Evolutionary conservation across 1,140 invertebrate genomes (phyloP).

Genomic region (Trachelipus rathkii): DNA sequence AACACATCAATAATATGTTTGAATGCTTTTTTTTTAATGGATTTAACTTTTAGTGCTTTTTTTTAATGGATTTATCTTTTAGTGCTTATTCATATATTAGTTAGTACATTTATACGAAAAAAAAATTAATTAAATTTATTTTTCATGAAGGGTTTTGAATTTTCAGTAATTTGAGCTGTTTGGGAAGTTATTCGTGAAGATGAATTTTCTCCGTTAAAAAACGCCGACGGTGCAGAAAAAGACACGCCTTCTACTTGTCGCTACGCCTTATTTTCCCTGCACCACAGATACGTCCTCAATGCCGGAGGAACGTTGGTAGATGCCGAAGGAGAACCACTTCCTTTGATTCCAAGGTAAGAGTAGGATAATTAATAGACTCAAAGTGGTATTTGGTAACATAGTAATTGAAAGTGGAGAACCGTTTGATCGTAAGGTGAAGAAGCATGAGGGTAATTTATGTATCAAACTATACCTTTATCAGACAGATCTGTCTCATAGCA

Average conservation of each 20-base stretch:
- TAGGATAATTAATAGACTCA: neutral
- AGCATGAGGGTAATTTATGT: too few species aligned
- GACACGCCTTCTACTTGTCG: conserved; percentile 86
- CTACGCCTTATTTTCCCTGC: conserved; percentile 71
- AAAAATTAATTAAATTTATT: too few species aligned
- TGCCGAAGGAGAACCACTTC: conserved; percentile 52
- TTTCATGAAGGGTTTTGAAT: conserved; percentile 21
- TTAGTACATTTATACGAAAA: too few species aligned
- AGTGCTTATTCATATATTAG: too few species aligned
- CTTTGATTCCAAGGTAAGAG: conserved; percentile 55
- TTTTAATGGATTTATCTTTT: too few species aligned
- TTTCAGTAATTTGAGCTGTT: conserved; percentile 73
- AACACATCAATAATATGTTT: too few species aligned
- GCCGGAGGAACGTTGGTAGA: conserved; percentile 70
- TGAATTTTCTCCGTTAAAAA: conserved; percentile 97
- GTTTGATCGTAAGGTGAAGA: too few species aligned
- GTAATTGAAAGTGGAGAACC: too few species aligned
- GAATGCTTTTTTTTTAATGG: too few species aligned
- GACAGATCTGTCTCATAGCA: neutral
- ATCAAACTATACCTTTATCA: too few species aligned
- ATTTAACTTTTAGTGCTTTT: too few species aligned
- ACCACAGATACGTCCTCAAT: conserved; percentile 73
- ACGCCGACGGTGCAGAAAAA: conserved; percentile 76
- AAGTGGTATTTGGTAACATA: too few species aligned
- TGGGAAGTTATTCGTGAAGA: conserved; percentile 88